Base-by-base conservation (phyloP, 2,888 invertebrate genomes). In the Hydropsyche betteni region DNA sequence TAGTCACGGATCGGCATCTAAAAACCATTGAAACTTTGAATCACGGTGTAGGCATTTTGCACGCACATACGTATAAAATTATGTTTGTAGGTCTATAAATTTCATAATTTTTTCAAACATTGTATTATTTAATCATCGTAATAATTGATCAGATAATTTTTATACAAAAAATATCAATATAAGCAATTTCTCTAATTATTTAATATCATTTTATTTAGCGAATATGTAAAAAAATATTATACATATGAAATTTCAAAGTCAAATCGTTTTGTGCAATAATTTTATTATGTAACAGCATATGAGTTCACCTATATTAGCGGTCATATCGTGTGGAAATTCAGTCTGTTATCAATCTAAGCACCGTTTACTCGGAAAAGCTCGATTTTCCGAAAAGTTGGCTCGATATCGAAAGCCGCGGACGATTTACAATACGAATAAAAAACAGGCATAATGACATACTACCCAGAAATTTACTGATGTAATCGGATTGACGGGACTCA, bases 11-110 rank as follows among this genome's bases (percentile, higher is more conserved):
- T 24, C 34, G 33, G 44, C 44, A 4, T 33, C 69, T 24, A 69
- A 50, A 69, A 50, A 44, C 50, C 16, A 69, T 44, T 44, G 51
- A 69, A 69, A 69, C 16, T 38, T 69, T 44, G 58, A 58, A 58
- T 58, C 69, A 51, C 6, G 8, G 44, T 44, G 38, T 69, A 50
- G 69, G 69, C 51, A 69, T 69, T 69, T 69, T 36, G 51, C 69
- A 69, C 51, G 69, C 69, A 69, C 69, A 8, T n/a, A 69, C 50
- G 50, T 69, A 14, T 50, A 44, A 69, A 10, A 69, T 69, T n/a
- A 24, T 69, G 50, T 16, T 14, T 24, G 24, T 24, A 24, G 24
- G 24, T 24, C 24, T 24, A 2, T 24, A 24, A 24, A 24, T 24
- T 24, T 24, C 24, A 24, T 24, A 24, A 24, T 24, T 24, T 24